Conservation (phyloP, 2,888 invertebrate genomes). For the Anarsia innoxiella region DNA sequence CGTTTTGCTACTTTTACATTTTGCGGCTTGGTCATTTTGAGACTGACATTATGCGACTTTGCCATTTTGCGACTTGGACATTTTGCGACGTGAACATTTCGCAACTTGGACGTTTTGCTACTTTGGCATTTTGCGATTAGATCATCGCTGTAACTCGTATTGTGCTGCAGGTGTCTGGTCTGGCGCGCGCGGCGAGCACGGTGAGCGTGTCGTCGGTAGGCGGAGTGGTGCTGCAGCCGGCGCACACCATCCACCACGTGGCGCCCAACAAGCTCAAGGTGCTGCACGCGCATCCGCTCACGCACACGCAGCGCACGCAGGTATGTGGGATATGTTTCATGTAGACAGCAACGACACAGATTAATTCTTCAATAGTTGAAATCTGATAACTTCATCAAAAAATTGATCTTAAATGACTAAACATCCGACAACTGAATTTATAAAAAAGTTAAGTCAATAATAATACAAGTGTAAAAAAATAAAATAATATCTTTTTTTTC, state of each 20-base stretch:
- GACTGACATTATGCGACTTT: not conserved
- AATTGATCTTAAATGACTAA: too few relatives aligned
- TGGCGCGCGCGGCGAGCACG: not conserved
- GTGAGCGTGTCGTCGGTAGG: not conserved
- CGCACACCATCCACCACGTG: slow-evolving; percentile 39
- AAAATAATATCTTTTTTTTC: too few relatives aligned
- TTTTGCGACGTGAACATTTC: not conserved
- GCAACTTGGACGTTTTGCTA: not conserved
- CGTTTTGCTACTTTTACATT: not conserved
- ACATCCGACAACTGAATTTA: too few relatives aligned
- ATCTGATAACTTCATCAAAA: too few relatives aligned
- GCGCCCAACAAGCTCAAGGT: slow-evolving; percentile 51
- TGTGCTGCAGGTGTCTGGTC: too few relatives aligned
- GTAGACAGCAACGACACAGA: too few relatives aligned
- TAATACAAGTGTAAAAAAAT: too few relatives aligned
- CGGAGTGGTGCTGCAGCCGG: slow-evolving; percentile 31
- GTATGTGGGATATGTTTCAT: not conserved
- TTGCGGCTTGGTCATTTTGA: not conserved
- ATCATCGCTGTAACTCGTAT: too few relatives aligned
- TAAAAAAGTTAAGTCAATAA: too few relatives aligned
- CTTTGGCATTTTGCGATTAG: too few relatives aligned
- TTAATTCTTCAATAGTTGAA: too few relatives aligned
- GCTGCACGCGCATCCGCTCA: slow-evolving; percentile 54
- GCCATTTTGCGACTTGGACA: too few relatives aligned
- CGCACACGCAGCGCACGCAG: slow-evolving; percentile 33